Evolutionary conservation across 2,113 vertebrate species (phyloP).

Genomic region (Emydura subglobosa): DNA sequence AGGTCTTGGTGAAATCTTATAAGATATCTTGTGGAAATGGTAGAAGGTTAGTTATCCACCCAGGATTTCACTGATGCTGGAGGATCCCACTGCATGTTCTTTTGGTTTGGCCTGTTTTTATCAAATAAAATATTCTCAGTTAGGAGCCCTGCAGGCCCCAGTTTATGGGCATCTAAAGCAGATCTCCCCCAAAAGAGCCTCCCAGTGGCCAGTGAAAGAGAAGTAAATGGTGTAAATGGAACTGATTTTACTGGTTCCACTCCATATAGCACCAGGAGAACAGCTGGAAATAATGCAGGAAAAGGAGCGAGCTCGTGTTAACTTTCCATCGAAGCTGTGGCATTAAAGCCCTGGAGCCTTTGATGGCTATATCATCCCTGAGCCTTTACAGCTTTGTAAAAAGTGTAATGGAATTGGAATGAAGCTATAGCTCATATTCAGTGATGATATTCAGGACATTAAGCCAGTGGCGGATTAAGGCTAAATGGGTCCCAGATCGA

Average conservation of each 20-base stretch:
- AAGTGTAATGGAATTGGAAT: not conserved
- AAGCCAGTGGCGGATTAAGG: conserved; percentile 4
- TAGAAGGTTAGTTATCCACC: not conserved
- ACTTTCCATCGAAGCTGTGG: not conserved
- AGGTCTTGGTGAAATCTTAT: not conserved
- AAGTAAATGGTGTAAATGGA: not conserved
- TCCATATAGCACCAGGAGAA: not conserved
- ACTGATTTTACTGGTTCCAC: not conserved
- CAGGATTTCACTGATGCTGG: not conserved
- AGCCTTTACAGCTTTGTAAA: not conserved
- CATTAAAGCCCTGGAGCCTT: conserved; percentile 15
- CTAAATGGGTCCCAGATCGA: conserved; percentile 14
- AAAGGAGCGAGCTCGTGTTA: not conserved
- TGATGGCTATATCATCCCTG: not conserved
- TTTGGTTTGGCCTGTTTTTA: not conserved
- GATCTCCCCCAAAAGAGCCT: not conserved
- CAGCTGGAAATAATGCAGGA: conserved; percentile 40
- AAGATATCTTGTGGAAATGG: not conserved
- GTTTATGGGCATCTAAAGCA: not conserved
- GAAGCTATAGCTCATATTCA: not conserved
- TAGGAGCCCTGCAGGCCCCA: not conserved
- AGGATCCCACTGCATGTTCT: not conserved
- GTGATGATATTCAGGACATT: not conserved
- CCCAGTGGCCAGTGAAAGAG: not conserved
- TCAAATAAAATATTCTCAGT: not conserved